Percentiles rank a stretch among this genome's conserved stretches.
Evolutionary conservation across 2,797 vertebrate species (phyloP).

Genomic region (Otus scops): DNA sequence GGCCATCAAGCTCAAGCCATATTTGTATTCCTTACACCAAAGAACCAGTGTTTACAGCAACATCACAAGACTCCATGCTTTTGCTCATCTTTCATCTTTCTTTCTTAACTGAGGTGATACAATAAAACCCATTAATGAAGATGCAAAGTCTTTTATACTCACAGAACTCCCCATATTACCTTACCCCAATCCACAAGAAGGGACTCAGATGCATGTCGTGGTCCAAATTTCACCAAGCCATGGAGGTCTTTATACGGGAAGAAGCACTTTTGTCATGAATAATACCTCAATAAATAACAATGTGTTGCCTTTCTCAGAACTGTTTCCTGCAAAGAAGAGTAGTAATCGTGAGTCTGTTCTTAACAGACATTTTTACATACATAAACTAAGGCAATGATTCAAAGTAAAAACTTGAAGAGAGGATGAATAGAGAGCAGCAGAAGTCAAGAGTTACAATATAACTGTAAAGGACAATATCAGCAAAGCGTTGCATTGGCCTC

Average conservation of each 20-base stretch:
- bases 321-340: fast-evolving
- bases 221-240: not conserved
- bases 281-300: not conserved
- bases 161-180: not conserved
- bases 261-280: not conserved
- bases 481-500: not conserved
- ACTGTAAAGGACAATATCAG: conserved; percentile 3
- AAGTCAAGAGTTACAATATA: not conserved
- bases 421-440: not conserved
- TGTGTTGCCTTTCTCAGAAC: not conserved
- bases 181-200: not conserved
- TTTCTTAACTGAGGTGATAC: fast-evolving
- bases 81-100: not conserved
- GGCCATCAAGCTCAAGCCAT: not conserved
- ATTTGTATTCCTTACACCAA: not conserved
- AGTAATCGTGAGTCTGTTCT: not conserved
- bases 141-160: not conserved
- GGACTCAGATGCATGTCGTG: fast-evolving
- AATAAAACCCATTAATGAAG: fast-evolving
- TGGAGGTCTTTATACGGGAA: not conserved
- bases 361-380: not conserved
- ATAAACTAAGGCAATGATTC: not conserved
- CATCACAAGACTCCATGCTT: fast-evolving
- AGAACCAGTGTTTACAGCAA: not conserved
- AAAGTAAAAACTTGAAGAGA: not conserved